Evolutionary conservation across 2,113 vertebrate genomes (phyloP), one percentile per base, ranked within the genome.

Genomic region (Chloebia gouldiae): DNA sequence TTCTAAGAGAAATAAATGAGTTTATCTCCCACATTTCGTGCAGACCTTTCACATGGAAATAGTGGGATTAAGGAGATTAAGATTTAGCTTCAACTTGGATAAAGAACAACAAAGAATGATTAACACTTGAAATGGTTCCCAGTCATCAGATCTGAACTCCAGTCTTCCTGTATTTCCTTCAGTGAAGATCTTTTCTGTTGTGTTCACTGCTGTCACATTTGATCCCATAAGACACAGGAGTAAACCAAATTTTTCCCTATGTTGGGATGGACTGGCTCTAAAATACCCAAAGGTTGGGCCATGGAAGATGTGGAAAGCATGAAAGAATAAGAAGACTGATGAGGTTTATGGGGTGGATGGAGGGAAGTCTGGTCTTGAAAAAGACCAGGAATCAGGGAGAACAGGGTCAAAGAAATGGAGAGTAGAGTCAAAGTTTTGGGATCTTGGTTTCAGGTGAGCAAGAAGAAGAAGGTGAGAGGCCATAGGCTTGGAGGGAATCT

Each of bases 41-140:
- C 56, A 94, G 92, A 95, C 82, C 82, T 97, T 96, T 95, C 88
- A 88, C 95, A 93, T 96, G 93, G 88, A 96, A 96, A 95, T 96
- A 96, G 85, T 65, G 40, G 76, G 93, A 95, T 96, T 96, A 96
- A 94, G 82, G 65, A 96, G 95, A 94, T 96, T 93, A 96, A 96
- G 76, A 75, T 93, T 97, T 94, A 93, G 64, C 80, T 96, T 97
- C 95, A 81, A 92, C 88, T 95, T 81, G 93, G 78, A 92, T 96
- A 95, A 96, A 91, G 92, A 95, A 90, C 90, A 94, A 96, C 96
- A 97, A 97, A 96, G 92, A 78, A 96, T 83, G 88, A 94, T 96
- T 95, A 95, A 93, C 71, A 95, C 63, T 90, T 96, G 93, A 96
- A 94, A 86, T 93, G 80, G 64, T 94, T 96, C 88, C 69, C 80